Percentiles rank a stretch among this genome's conserved stretches.
Conservation (phyloP, 2,113 vertebrate species). For the Thermophis baileyi region DNA sequence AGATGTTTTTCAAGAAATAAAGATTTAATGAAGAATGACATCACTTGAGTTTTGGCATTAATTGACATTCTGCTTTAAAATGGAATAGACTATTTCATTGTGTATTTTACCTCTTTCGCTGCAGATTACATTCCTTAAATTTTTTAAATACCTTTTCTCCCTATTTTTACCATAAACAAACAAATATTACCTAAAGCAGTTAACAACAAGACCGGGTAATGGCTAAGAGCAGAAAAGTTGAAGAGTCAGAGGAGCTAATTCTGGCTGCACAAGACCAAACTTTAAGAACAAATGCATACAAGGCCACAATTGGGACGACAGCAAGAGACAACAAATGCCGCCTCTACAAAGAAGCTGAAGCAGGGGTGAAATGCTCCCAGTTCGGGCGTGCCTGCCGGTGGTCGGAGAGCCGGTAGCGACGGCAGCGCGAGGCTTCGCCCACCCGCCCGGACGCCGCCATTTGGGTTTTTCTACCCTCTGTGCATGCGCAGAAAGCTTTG, state of each 20-base stretch:
- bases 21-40: background rate
- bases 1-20: background rate
- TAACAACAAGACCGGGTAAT: background rate
- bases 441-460: too few species aligned
- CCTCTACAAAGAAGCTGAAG: background rate
- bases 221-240: background rate
- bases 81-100: background rate
- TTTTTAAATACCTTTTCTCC: background rate
- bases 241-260: background rate
- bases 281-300: background rate
- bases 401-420: too few species aligned
- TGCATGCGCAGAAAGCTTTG: too few species aligned
- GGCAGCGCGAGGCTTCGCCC: too few species aligned
- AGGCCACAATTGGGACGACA: background rate
- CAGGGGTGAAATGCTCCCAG: too few species aligned
- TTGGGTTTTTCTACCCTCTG: too few species aligned
- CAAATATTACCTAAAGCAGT: background rate
- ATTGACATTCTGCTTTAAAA: background rate
- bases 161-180: background rate
- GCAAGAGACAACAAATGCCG: background rate
- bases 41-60: background rate
- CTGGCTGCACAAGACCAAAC: background rate
- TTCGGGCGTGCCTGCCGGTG: too few species aligned
- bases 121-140: background rate
- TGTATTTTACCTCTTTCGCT: background rate